Percentiles rank a stretch among this genome's conserved stretches.
Evolutionary conservation across 1,140 invertebrate genomes (phyloP).

Genomic region (Penaeus chinensis): DNA sequence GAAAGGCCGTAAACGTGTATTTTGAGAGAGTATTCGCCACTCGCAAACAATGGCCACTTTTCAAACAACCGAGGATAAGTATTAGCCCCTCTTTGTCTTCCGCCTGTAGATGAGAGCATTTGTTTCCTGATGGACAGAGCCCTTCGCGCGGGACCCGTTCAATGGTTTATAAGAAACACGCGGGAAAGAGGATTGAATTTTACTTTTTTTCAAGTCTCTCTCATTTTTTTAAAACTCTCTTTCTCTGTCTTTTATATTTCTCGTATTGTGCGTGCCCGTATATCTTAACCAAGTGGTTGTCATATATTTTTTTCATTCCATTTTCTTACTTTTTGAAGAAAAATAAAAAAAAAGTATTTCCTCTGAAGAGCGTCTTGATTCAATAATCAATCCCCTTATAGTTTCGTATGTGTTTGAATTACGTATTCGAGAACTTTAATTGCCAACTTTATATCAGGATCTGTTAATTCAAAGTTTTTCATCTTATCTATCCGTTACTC

Average conservation of each 20-base stretch:
- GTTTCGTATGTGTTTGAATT: too few species aligned
- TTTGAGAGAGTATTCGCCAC: conserved; percentile 42
- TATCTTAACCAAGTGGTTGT: too few species aligned
- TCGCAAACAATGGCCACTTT: conserved; percentile 53
- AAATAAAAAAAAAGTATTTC: too few species aligned
- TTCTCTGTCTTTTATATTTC: too few species aligned
- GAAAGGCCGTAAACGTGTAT: conserved; percentile 42
- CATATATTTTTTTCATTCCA: too few species aligned
- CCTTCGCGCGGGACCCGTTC: not conserved
- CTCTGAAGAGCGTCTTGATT: too few species aligned
- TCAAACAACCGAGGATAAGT: conserved; percentile 39
- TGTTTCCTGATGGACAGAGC: conserved; percentile 44
- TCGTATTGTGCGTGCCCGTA: not conserved
- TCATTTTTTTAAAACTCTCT: not conserved
- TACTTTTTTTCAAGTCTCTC: not conserved
- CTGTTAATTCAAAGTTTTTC: conserved; percentile 48
- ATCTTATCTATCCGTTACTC: conserved; percentile 38
- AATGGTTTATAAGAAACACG: not conserved
- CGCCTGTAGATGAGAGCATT: conserved; percentile 47
- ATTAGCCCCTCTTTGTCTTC: conserved; percentile 39
- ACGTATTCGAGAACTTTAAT: conserved; percentile 32
- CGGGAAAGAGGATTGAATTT: not conserved
- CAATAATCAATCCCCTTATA: too few species aligned
- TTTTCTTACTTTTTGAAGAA: too few species aligned
- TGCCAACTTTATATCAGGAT: conserved; percentile 44